phyloP scores from a whole-genome alignment of 2,888 invertebrate genomes.

The Thysanoteuthis rhombus region DNA sequence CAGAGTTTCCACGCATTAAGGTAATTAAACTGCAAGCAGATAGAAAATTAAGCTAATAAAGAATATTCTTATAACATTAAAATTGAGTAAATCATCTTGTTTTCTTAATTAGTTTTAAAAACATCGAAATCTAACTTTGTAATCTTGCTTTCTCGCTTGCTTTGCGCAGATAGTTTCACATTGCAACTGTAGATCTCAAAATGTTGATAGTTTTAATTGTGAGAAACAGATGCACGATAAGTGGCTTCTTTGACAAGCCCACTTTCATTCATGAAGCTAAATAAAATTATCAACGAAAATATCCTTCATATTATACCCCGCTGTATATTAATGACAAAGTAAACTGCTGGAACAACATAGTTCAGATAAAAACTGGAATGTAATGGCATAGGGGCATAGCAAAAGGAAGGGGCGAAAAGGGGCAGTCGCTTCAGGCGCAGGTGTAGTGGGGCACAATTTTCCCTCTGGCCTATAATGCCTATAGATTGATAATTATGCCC shows the following conservation, averaged over 20 bases:
- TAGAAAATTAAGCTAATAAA: background rate
- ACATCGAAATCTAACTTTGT: background rate
- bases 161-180: background rate
- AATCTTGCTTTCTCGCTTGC: background rate
- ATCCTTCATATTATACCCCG: background rate
- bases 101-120: background rate
- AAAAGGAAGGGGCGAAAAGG: no score
- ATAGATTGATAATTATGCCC: no score
- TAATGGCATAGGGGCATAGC: background rate
- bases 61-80: background rate
- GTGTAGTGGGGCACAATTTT: no score
- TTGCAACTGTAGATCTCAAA: background rate
- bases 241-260: background rate
- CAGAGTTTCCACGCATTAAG: background rate
- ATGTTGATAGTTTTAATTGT: background rate
- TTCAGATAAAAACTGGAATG: background rate
- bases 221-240: background rate
- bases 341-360: background rate
- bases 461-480: no score
- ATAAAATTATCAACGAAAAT: background rate
- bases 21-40: background rate
- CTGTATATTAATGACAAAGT: background rate
- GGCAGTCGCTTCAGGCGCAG: no score
- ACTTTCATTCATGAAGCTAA: background rate
- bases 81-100: background rate